A percentile compares a stretch with the other conserved stretches of the same genome.
phyloP scores from a whole-genome alignment of 2,888 invertebrate species.

The Kuschelorhynchus macadamiae region DNA sequence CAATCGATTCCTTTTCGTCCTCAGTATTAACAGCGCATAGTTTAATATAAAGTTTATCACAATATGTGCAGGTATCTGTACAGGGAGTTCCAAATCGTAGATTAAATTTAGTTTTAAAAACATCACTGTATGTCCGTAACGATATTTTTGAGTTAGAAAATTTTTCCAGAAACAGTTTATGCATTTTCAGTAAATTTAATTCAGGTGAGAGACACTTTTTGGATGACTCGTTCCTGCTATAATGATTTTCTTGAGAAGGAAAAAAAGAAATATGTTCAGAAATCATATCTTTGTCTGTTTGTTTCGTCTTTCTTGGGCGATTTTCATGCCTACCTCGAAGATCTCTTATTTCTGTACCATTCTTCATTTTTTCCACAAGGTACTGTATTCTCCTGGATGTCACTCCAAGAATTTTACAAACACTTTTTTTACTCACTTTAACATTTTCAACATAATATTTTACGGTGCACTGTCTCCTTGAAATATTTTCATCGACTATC shows the following conservation, averaged over 20 bases:
- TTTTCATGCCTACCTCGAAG: constrained; percentile 7
- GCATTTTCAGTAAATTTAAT: constrained; percentile 50
- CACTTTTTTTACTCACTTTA: constrained; percentile 1
- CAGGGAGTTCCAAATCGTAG: constrained; percentile 35
- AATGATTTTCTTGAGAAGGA: constrained; percentile 14
- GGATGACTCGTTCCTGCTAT: constrained; percentile 3
- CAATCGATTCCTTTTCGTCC: constrained; percentile 16
- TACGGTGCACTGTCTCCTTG: constrained; percentile 1
- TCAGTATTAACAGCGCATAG: constrained; percentile 15
- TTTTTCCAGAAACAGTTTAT: constrained; percentile 50
- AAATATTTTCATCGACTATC: constrained; percentile 1
- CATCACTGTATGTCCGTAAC: constrained; percentile 2
- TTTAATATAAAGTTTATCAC: constrained; percentile 37
- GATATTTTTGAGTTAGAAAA: constrained; percentile 18
- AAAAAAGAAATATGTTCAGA: constrained; percentile 4
- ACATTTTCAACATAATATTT: constrained; percentile 5
- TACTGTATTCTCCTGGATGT: constrained; percentile 1
- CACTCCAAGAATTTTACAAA: neutral
- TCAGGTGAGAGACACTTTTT: constrained; percentile 26
- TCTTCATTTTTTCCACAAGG: constrained; percentile 10
- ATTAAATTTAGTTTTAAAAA: constrained; percentile 38
- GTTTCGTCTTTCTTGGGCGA: constrained; percentile 4
- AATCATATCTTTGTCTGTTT: constrained; percentile 1
- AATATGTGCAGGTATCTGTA: constrained; percentile 40
- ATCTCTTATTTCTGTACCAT: constrained; percentile 7